Percentiles rank a stretch among this genome's conserved stretches.
Conservation (phyloP, 35 echinoderm and acorn worm species). For the Heliocidaris erythrogramma region DNA sequence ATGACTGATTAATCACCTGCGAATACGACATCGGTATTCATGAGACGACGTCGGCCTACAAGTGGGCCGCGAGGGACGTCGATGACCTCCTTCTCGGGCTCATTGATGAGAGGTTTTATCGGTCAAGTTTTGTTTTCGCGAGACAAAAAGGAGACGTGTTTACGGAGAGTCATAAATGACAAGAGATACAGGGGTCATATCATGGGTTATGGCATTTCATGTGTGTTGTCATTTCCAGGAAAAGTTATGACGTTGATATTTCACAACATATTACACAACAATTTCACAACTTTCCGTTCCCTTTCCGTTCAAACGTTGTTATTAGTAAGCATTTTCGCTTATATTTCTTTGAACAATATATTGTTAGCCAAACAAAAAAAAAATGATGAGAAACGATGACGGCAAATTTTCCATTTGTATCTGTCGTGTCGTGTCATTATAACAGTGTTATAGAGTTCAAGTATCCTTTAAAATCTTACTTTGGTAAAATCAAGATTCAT, state of each 20-base stretch:
- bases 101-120: conserved; percentile 3
- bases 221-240: neutral
- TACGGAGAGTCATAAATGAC: neutral
- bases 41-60: neutral
- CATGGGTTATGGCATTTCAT: neutral
- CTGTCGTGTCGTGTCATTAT: too few relatives aligned
- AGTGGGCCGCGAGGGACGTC: conserved; percentile 1
- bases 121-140: neutral
- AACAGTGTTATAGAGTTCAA: too few relatives aligned
- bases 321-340: too few relatives aligned
- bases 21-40: neutral
- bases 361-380: too few relatives aligned
- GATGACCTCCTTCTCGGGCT: neutral
- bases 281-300: too few relatives aligned
- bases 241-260: neutral
- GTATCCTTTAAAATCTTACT: too few relatives aligned
- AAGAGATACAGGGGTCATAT: neutral
- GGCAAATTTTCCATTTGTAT: too few relatives aligned
- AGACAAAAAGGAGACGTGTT: neutral
- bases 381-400: too few relatives aligned
- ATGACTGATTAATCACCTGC: neutral
- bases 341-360: too few relatives aligned
- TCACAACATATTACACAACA: too few relatives aligned
- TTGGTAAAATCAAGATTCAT: too few relatives aligned
- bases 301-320: too few relatives aligned